Base-by-base conservation (phyloP, 92 coral and sea anemone species). In the Zoanthus solanderi region DNA sequence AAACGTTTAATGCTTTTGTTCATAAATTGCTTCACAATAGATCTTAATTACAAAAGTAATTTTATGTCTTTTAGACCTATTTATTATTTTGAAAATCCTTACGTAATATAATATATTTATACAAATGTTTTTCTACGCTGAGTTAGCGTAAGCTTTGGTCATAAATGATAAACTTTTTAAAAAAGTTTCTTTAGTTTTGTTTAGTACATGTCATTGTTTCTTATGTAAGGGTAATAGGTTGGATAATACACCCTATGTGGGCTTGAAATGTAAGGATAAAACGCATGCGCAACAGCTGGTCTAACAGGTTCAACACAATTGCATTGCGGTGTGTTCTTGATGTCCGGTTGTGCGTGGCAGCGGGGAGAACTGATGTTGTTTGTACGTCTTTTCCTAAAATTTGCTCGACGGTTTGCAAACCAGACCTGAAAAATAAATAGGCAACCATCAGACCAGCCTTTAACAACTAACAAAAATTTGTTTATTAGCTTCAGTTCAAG, bases 401-500 rank as follows among this genome's bases (percentile, higher is more conserved):
- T 79, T 30, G 84, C 84, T 61, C 84, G 74, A 17, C 84, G 84
- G 61, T 79, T 79, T 42, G 84, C 84, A 44, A 61, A 79, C 84
- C 84, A 79, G 23, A 79, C 84, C 84, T 79, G 74, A 28, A 79
- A 44, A 8, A 0, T 13, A 79, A n/a, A 16, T 6, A 7, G 61
- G 7, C 56, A 9, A 1, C 54, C 15, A 6, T 79, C 1, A 78
- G 67, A 78, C 42, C 42, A 0, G 31, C 69, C 31, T 0, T 6
- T 63, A 12, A 58, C n/a, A 14, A 14, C 6, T 5, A 58, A 37
- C 42, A 58, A 58, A 58, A 58, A 5, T 13, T 12, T 15, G 6
- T 58, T 58, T 58, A 50, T 50, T 50, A 11, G 12, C 56, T 50
- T 7, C 0, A 50, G 56, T 50, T 50, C 3, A 37, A 37, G 42